A percentile compares a stretch with the other conserved stretches of the same genome.
Evolutionary conservation across 2,888 invertebrate species (phyloP).

Genomic region (Endomychus coccineus): DNA sequence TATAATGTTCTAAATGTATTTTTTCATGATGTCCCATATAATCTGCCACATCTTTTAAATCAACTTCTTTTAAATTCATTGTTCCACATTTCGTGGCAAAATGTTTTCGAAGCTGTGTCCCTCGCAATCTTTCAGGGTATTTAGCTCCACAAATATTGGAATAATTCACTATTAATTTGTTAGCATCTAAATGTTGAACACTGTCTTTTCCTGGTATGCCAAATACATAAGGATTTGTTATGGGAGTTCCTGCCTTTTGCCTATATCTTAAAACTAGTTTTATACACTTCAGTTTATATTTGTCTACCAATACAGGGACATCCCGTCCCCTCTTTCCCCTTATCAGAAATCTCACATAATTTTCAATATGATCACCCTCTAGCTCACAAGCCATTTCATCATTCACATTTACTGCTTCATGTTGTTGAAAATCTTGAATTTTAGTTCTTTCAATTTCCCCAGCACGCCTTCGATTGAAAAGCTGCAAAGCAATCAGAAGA

Average conservation of each 20-base stretch:
- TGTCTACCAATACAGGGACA: background rate
- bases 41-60: conserved; percentile 1
- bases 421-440: background rate
- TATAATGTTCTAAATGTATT: conserved; percentile 6
- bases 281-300: background rate
- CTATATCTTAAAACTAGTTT: background rate
- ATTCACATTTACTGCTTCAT: background rate
- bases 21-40: conserved; percentile 6
- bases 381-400: conserved; percentile 2
- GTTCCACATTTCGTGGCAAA: conserved; percentile 2
- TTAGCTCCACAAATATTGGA: conserved; percentile 4
- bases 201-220: background rate
- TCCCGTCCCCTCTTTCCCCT: conserved; percentile 1
- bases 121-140: conserved; percentile 1
- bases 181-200: conserved; percentile 1
- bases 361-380: background rate
- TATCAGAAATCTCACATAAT: conserved; percentile 4
- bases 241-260: background rate
- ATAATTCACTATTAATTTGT: background rate
- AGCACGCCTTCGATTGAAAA: conserved; percentile 2
- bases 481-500: conserved; percentile 9
- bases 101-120: conserved; percentile 2
- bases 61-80: conserved; percentile 3
- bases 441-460: conserved; percentile 5
- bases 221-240: conserved; percentile 2